These are phyloP conservation scores for Melanostoma mellinum DNA, from an alignment of 2,888 invertebrate species.

Conservation along the genomic window DNA sequence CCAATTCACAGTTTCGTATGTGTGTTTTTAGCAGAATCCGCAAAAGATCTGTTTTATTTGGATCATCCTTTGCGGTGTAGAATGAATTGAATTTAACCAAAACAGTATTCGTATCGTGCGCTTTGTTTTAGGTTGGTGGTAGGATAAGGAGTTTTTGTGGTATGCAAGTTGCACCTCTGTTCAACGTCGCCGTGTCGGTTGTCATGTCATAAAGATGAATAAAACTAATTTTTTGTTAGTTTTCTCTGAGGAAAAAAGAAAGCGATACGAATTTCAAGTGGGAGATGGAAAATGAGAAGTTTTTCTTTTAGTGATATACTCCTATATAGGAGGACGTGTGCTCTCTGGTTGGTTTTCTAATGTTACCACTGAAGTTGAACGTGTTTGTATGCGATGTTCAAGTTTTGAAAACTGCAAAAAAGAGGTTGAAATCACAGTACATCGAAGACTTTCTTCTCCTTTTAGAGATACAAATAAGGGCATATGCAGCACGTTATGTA, in stretches of 20 bases:
- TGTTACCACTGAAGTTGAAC: neutral
- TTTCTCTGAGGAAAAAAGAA: neutral
- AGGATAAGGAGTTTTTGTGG: neutral
- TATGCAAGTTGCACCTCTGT: neutral
- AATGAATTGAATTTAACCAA: neutral
- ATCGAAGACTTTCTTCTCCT: no score
- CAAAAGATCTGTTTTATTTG: neutral
- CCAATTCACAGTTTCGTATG: neutral
- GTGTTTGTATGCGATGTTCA: neutral
- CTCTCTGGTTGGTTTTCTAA: slow-evolving; percentile 1
- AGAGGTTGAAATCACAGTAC: neutral
- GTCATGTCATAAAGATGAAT: neutral
- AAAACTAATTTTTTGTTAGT: neutral
- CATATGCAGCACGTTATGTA: no score
- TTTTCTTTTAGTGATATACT: neutral
- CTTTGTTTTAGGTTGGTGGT: neutral
- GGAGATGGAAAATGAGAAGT: slow-evolving; percentile 1
- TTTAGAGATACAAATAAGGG: no score
- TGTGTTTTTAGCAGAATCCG: neutral
- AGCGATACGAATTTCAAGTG: neutral
- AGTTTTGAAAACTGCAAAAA: neutral
- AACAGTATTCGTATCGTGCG: neutral
- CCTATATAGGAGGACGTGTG: neutral
- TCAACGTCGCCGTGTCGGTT: neutral
- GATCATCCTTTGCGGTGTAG: neutral